These are phyloP conservation scores for Notodonta ziczac DNA, from an alignment of 2,888 invertebrate species.

Conservation along the genomic window DNA sequence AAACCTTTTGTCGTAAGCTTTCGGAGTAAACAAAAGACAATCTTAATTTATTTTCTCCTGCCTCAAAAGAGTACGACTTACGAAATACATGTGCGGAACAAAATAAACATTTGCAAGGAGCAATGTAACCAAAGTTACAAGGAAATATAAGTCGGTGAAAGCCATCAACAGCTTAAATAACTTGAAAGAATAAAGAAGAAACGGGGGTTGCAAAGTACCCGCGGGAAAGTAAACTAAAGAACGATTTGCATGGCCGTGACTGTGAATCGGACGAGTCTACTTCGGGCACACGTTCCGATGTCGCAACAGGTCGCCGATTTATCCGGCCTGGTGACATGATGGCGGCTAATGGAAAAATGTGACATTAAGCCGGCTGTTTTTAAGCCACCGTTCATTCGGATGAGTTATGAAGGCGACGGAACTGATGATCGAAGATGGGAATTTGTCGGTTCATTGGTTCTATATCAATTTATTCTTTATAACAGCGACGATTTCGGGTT, in stretches of 20 bases:
- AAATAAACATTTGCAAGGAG: neutral
- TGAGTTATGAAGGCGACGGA: conserved; percentile 62
- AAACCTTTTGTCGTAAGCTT: neutral
- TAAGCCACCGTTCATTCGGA: conserved; percentile 62
- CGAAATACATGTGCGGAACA: neutral
- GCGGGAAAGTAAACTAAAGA: conserved; percentile 60
- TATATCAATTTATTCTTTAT: conserved; percentile 14
- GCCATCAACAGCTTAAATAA: conserved; percentile 36
- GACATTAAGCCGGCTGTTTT: conserved; percentile 65
- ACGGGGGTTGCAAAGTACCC: conserved; percentile 23
- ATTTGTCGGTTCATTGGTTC: conserved; percentile 60
- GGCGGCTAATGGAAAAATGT: conserved; percentile 76
- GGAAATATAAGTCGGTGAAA: conserved; percentile 22
- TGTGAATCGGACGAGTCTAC: conserved; percentile 45
- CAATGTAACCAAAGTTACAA: conserved; percentile 6
- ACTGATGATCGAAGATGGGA: conserved; percentile 54
- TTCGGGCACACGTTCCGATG: conserved; percentile 53
- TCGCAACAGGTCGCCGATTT: conserved; percentile 79
- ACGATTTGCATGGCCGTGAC: conserved; percentile 64
- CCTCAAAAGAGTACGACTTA: neutral
- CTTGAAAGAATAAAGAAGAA: conserved; percentile 28
- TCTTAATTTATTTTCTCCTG: conserved; percentile 9
- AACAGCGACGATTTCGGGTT: neutral
- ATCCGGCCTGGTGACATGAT: conserved; percentile 57
- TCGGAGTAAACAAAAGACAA: neutral